Conservation (phyloP, 2,797 vertebrate genomes). For the Falco biarmicus region DNA sequence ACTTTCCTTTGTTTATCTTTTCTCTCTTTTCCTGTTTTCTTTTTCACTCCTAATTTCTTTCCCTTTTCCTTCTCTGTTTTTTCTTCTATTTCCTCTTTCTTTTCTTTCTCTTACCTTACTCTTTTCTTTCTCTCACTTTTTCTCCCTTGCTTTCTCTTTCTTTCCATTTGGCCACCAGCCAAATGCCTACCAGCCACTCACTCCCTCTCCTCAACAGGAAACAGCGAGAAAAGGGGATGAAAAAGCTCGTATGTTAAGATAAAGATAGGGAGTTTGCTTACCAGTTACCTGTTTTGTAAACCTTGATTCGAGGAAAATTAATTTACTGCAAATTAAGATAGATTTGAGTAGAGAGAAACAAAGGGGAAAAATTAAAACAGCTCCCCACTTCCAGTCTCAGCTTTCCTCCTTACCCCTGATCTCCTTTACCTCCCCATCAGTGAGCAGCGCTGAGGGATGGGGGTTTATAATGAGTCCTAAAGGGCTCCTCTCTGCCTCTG, state of each 20-base stretch:
- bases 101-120: not conserved
- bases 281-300: not conserved
- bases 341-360: not conserved
- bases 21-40: not conserved
- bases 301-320: not conserved
- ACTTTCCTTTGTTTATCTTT: not conserved
- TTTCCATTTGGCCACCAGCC: not conserved
- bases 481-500: not conserved
- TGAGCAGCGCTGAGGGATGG: not conserved
- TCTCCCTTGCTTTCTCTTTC: not conserved
- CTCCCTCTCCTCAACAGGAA: not conserved
- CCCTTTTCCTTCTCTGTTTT: too few relatives aligned
- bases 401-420: not conserved
- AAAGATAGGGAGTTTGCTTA: not conserved
- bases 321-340: not conserved
- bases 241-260: not conserved
- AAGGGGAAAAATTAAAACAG: not conserved
- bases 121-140: not conserved
- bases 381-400: not conserved
- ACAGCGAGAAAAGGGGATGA: not conserved
- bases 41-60: not conserved
- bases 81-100: not conserved
- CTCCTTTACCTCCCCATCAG: not conserved
- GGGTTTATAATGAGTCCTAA: not conserved
- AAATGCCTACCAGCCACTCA: not conserved